Percentiles rank a stretch among this genome's conserved stretches.
These are phyloP conservation scores for Cossypha caffra DNA, from an alignment of 2,797 vertebrate species.

Conservation along the genomic window DNA sequence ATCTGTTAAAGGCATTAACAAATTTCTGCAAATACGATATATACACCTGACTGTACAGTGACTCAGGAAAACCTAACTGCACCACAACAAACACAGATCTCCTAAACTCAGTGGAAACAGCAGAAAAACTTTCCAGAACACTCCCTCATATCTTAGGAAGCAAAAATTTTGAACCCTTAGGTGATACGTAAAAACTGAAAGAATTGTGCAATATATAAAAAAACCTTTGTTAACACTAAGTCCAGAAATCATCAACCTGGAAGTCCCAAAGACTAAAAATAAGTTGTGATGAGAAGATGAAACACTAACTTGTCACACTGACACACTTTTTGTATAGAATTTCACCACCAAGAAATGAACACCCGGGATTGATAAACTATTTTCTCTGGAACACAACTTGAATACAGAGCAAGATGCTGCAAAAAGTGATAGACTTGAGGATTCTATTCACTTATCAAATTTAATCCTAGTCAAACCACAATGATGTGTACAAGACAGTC, in stretches of 20 bases:
- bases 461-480: neutral
- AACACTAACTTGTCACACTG: neutral
- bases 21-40: neutral
- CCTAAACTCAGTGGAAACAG: neutral
- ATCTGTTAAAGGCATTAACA: neutral
- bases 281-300: neutral
- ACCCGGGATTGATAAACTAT: neutral
- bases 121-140: neutral
- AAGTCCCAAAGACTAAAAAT: neutral
- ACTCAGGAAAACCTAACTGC: neutral
- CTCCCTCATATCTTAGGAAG: neutral
- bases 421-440: neutral
- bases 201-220: neutral
- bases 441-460: neutral
- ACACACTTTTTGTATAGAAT: neutral
- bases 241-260: neutral
- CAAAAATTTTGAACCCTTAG: neutral
- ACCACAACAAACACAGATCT: neutral
- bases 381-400: accelerated
- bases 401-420: neutral
- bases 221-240: neutral
- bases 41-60: neutral
- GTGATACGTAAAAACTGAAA: neutral
- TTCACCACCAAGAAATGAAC: neutral
- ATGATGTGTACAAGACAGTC: neutral